phyloP scores from a whole-genome alignment of 2,888 invertebrate genomes.

The Thera britannica region DNA sequence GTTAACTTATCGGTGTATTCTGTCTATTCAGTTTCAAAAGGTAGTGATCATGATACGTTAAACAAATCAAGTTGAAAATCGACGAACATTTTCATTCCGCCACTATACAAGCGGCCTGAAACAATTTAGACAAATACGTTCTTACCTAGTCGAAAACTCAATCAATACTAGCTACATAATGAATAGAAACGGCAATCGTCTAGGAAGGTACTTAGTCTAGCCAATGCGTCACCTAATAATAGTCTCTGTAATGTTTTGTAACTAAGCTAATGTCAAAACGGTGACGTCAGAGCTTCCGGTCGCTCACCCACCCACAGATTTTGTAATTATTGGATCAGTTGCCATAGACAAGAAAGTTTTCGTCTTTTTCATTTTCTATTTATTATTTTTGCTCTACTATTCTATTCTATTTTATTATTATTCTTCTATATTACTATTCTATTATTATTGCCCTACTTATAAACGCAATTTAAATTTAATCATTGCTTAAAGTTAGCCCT shows the following conservation, averaged over 20 bases:
- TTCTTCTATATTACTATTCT: too few relatives aligned
- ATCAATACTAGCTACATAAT: conserved; percentile 23
- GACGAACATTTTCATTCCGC: too few relatives aligned
- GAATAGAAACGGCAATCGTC: background rate
- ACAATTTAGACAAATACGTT: background rate
- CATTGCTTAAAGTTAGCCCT: too few relatives aligned
- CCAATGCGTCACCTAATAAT: conserved; percentile 29
- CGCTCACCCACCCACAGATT: conserved; percentile 39
- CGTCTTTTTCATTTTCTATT: background rate
- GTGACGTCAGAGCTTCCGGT: conserved; percentile 49
- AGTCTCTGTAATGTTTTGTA: conserved; percentile 45
- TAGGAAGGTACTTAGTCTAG: conserved; percentile 24
- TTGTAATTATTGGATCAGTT: conserved; percentile 27
- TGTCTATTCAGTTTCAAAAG: too few relatives aligned
- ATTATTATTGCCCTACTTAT: too few relatives aligned
- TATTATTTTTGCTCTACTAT: too few relatives aligned
- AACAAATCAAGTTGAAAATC: too few relatives aligned
- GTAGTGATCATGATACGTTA: too few relatives aligned
- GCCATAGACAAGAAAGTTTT: conserved; percentile 13
- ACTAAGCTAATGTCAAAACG: conserved; percentile 42
- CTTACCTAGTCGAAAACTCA: background rate
- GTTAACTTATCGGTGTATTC: too few relatives aligned
- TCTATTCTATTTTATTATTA: too few relatives aligned
- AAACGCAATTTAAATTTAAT: too few relatives aligned
- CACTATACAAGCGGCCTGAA: too few relatives aligned